Evolutionary conservation across 1,140 invertebrate species (phyloP).

Genomic region (Drosophila kikkawai): DNA sequence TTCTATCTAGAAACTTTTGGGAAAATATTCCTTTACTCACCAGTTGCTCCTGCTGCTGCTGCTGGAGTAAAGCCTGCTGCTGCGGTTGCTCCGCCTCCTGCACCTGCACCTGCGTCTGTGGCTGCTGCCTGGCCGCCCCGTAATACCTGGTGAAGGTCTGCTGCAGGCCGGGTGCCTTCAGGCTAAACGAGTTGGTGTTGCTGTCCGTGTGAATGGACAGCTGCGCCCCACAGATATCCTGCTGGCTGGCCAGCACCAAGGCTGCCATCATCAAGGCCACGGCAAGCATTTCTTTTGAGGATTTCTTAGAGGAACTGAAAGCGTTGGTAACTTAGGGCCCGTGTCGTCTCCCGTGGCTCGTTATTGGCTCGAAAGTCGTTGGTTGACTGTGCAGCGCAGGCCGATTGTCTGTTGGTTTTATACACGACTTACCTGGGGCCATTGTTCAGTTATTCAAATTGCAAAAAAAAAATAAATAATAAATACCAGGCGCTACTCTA

Average conservation of each 20-base stretch:
- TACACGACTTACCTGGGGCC: background rate
- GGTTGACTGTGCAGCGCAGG: constrained; percentile 38
- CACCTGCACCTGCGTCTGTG: background rate
- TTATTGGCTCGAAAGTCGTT: constrained; percentile 5
- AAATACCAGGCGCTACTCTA: too few species aligned
- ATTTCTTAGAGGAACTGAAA: constrained; percentile 9
- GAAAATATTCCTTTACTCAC: constrained; percentile 31
- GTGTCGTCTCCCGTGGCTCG: constrained; percentile 18
- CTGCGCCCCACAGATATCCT: constrained; percentile 63
- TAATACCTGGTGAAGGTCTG: constrained; percentile 80
- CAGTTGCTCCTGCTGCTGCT: constrained; percentile 52
- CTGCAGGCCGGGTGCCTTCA: constrained; percentile 77
- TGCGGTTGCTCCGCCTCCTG: constrained; percentile 36
- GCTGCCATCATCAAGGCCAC: constrained; percentile 29
- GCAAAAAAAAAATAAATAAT: background rate
- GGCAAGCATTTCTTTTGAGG: constrained; percentile 32
- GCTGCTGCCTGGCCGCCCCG: constrained; percentile 53
- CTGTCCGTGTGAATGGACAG: constrained; percentile 78
- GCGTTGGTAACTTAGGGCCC: background rate
- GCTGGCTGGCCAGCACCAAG: constrained; percentile 46
- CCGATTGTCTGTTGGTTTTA: constrained; percentile 31
- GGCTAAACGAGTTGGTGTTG: constrained; percentile 78
- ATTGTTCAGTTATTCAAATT: background rate
- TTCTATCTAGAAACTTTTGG: too few species aligned
- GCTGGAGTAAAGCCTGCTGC: constrained; percentile 19